Conservation (phyloP, 2,797 vertebrate species). For the Notamacropus eugenii region DNA sequence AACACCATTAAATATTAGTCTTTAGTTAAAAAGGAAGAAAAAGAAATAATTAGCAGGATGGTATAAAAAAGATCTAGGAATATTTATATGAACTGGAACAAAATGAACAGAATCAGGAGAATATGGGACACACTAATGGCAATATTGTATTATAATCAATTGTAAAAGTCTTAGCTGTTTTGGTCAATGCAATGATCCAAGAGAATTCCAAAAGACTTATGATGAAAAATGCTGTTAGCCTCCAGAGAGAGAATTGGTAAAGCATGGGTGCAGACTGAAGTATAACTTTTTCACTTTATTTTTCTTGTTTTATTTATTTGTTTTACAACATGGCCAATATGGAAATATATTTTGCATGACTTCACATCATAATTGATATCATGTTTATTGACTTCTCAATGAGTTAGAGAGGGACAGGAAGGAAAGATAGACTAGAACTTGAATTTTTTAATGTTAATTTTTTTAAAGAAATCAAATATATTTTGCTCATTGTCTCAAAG, state of each 20-base stretch:
- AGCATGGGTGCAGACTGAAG: background rate
- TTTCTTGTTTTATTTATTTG: background rate
- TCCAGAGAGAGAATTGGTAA: background rate
- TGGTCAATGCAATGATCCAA: background rate
- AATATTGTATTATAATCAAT: background rate
- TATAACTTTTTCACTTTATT: background rate
- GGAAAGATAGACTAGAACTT: background rate
- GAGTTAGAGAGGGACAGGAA: background rate
- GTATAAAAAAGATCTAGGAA: background rate
- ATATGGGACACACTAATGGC: background rate
- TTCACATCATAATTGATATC: background rate
- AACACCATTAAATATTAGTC: slow-evolving; percentile 72
- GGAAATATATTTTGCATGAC: background rate
- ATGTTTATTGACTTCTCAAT: background rate
- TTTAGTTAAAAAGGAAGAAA: background rate
- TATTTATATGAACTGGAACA: background rate
- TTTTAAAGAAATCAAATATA: too few species aligned
- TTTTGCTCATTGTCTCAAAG: background rate
- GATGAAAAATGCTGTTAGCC: background rate
- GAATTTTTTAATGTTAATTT: background rate
- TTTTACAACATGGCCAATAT: background rate
- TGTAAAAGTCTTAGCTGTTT: background rate
- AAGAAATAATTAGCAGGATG: background rate
- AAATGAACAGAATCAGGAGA: background rate
- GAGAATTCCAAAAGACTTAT: background rate